Evolutionary conservation across 2,888 invertebrate species (phyloP).

Genomic region (Meghimatium bilineatum): DNA sequence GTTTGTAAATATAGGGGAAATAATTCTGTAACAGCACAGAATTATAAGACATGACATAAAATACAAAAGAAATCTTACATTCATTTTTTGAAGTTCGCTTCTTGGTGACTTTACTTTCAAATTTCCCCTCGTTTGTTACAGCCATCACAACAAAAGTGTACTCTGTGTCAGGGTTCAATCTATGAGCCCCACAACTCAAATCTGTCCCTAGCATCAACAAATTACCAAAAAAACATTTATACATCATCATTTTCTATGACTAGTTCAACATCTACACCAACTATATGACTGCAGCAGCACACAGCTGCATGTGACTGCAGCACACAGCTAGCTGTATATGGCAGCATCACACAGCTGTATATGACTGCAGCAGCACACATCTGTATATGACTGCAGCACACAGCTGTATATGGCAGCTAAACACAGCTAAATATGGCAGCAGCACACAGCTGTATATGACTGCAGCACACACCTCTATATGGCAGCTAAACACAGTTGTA

Average conservation of each 20-base stretch:
- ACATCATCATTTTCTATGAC: not conserved
- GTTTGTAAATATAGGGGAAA: too few species aligned
- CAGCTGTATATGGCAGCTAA: too few species aligned
- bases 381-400: too few species aligned
- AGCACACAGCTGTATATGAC: too few species aligned
- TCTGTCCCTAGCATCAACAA: conserved; percentile 63
- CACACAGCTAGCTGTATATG: too few species aligned
- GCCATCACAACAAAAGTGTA: conserved; percentile 76
- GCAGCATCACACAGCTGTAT: too few species aligned
- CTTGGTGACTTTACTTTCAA: conserved; percentile 76
- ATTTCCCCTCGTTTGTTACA: conserved; percentile 76
- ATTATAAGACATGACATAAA: not conserved
- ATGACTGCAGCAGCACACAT: too few species aligned
- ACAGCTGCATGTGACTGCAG: too few species aligned
- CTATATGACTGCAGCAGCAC: not conserved
- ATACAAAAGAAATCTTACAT: conserved; percentile 67
- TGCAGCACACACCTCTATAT: too few species aligned
- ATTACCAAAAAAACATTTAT: not conserved
- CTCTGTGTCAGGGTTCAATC: conserved; percentile 75
- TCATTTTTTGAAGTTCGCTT: conserved; percentile 76
- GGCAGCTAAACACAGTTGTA: too few species aligned
- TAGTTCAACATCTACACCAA: not conserved
- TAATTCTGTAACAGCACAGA: too few species aligned
- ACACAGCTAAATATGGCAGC: too few species aligned
- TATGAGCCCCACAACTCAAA: conserved; percentile 64